These are phyloP conservation scores for Osmerus mordax DNA, from an alignment of 2,113 vertebrate genomes.

Conservation along the genomic window DNA sequence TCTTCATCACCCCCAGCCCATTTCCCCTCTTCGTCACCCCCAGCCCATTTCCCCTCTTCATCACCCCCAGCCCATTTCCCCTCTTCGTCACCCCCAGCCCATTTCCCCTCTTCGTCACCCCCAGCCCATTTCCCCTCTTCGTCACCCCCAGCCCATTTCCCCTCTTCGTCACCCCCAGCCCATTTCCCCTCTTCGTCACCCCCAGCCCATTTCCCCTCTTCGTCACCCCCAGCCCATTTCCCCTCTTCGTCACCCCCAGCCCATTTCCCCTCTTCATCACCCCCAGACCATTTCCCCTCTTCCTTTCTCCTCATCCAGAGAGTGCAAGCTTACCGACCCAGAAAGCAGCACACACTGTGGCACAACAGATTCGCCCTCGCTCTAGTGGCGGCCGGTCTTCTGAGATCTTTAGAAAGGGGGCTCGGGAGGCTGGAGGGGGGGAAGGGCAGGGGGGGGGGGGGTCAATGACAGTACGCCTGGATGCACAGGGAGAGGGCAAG, in stretches of 20 bases:
- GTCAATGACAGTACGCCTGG: conserved; percentile 44
- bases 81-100: no score
- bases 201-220: no score
- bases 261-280: no score
- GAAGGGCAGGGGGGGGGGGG: conserved; percentile 28
- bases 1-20: conserved; percentile 32
- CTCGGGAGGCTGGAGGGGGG: not conserved
- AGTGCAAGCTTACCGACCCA: conserved; percentile 49
- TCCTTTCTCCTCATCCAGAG: conserved; percentile 46
- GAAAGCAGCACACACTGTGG: conserved; percentile 56
- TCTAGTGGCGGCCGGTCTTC: conserved; percentile 56
- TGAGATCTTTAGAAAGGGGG: conserved; percentile 47
- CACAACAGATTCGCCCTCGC: conserved; percentile 62
- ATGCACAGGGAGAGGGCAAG: conserved; percentile 29
- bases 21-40: conserved; percentile 23
- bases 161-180: no score
- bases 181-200: no score
- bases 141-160: no score
- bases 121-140: no score
- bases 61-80: no score
- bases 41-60: conserved; percentile 15
- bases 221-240: no score
- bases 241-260: no score
- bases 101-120: no score
- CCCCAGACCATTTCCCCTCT: no score